A percentile compares a stretch with the other conserved stretches of the same genome.
Evolutionary conservation across 2,113 vertebrate species (phyloP).

Genomic region (Alligator mississippiensis): DNA sequence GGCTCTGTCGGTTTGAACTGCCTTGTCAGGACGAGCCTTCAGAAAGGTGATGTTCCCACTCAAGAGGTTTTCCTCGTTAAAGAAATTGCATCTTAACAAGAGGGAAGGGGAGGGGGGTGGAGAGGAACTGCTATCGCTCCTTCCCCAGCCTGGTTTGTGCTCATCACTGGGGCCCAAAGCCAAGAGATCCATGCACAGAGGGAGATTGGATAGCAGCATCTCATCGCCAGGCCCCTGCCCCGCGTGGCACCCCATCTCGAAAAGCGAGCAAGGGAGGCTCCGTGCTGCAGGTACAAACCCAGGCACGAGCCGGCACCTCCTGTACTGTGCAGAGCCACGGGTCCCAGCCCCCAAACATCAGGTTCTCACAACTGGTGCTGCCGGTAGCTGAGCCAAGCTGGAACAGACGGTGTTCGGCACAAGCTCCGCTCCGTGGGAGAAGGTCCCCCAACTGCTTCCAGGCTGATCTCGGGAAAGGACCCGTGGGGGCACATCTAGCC

Average conservation of each 20-base stretch:
- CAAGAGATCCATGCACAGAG: not conserved
- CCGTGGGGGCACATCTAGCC: too few species aligned
- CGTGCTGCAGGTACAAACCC: not conserved
- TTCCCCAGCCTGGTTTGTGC: constrained; percentile 24
- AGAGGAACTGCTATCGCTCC: constrained; percentile 53
- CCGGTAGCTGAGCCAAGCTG: too few species aligned
- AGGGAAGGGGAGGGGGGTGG: constrained; percentile 51
- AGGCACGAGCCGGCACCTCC: rapidly evolving
- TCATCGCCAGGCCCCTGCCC: not conserved
- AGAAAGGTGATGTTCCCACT: constrained; percentile 78
- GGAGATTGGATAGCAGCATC: not conserved
- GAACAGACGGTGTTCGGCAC: too few species aligned
- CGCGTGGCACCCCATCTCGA: rapidly evolving
- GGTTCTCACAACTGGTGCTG: too few species aligned
- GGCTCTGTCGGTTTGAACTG: constrained; percentile 80
- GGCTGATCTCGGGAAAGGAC: too few species aligned
- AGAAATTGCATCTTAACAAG: constrained; percentile 78
- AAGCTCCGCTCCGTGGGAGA: too few species aligned
- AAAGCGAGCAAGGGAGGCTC: not conserved
- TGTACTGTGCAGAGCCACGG: not conserved
- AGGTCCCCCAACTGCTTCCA: too few species aligned
- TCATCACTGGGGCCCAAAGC: not conserved
- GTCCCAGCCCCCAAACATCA: too few species aligned
- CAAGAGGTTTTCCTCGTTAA: constrained; percentile 76
- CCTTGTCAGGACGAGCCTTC: constrained; percentile 83